Evolutionary conservation across 1,140 invertebrate species (phyloP).

Genomic region (Lethrus apterus): DNA sequence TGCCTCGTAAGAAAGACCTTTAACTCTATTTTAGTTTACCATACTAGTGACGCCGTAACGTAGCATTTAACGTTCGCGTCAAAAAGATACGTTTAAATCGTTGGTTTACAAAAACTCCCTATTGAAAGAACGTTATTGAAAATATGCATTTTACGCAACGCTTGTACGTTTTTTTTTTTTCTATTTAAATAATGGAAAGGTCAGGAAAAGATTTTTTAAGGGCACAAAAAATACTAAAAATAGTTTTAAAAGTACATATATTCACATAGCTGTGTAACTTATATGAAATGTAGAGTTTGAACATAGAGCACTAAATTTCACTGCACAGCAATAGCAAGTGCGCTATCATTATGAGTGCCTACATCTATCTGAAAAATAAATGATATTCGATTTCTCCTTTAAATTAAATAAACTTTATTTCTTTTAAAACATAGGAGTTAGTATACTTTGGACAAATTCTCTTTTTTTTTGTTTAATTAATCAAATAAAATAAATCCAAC

Average conservation of each 20-base stretch:
- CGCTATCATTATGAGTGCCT: constrained; percentile 4
- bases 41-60: too few relatives aligned
- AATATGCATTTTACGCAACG: neutral
- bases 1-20: too few relatives aligned
- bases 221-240: neutral
- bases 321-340: constrained; percentile 21
- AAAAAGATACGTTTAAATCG: too few relatives aligned
- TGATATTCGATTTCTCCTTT: constrained; percentile 14
- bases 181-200: too few relatives aligned
- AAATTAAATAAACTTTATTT: constrained; percentile 26
- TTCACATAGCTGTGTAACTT: constrained; percentile 31
- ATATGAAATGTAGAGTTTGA: constrained; percentile 32
- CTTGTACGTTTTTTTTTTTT: too few relatives aligned
- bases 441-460: constrained; percentile 32
- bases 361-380: constrained; percentile 22
- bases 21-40: too few relatives aligned
- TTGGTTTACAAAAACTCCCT: too few relatives aligned
- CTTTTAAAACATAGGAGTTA: constrained; percentile 31
- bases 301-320: constrained; percentile 24
- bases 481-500: constrained; percentile 23
- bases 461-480: constrained; percentile 17
- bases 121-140: neutral
- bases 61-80: too few relatives aligned
- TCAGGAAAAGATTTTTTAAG: neutral
- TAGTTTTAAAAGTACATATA: constrained; percentile 30